Evolutionary conservation across 1,140 invertebrate species (phyloP).

Genomic region (Antheraea mylitta): DNA sequence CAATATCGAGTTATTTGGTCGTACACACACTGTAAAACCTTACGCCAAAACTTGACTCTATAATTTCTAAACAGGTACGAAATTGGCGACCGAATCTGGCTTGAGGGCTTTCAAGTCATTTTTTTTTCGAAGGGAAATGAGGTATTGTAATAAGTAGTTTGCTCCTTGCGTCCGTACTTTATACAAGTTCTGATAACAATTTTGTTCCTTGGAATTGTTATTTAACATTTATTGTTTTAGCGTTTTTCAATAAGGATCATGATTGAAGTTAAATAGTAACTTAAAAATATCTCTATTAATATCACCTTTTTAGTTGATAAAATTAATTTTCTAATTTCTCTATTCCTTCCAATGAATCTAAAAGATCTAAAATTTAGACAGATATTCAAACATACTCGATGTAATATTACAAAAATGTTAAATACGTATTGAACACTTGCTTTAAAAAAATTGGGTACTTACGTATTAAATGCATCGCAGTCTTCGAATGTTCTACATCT

Average conservation of each 20-base stretch:
- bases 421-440: too few species aligned
- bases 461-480: too few species aligned
- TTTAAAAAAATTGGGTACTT: too few species aligned
- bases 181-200: not conserved
- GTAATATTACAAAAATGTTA: too few species aligned
- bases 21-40: constrained; percentile 28
- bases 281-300: not conserved
- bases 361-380: too few species aligned
- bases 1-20: not conserved
- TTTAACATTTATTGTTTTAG: not conserved
- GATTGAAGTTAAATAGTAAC: not conserved
- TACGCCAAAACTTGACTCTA: constrained; percentile 55
- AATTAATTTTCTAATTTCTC: too few species aligned
- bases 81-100: constrained; percentile 65
- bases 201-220: not conserved
- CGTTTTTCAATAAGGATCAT: not conserved
- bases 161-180: not conserved
- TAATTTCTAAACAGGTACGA: constrained; percentile 77
- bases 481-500: too few species aligned
- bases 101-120: constrained; percentile 15
- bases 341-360: too few species aligned
- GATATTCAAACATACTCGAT: too few species aligned
- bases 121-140: constrained; percentile 9
- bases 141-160: constrained; percentile 11
- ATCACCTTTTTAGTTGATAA: not conserved